A percentile compares a stretch with the other conserved stretches of the same genome.
phyloP scores from a whole-genome alignment of 2,113 vertebrate genomes.

The Ornithorhynchus anatinus region DNA sequence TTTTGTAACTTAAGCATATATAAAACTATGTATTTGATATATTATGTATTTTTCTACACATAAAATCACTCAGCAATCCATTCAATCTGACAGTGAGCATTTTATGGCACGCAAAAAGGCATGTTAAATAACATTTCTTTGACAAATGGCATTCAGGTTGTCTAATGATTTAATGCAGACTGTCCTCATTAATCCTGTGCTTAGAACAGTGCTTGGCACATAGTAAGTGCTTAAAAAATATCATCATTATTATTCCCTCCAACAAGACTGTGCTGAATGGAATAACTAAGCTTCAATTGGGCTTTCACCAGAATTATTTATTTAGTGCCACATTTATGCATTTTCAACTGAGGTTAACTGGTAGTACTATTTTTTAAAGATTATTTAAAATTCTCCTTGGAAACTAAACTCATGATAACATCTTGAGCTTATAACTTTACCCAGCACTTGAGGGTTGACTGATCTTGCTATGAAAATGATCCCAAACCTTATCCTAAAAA shows the following conservation, averaged over 20 bases:
- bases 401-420: neutral
- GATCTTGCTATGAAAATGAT: conserved; percentile 18
- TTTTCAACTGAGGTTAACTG: too few relatives aligned
- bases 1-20: too few relatives aligned
- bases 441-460: neutral
- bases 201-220: too few relatives aligned
- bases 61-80: neutral
- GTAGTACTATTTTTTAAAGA: too few relatives aligned
- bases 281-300: neutral
- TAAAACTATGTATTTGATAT: too few relatives aligned
- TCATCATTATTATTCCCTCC: too few relatives aligned
- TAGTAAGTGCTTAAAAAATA: too few relatives aligned
- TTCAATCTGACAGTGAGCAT: conserved; percentile 14
- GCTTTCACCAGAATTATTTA: conserved; percentile 30
- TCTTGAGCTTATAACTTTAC: neutral
- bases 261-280: neutral
- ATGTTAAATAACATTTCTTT: conserved; percentile 40
- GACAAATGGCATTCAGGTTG: conserved; percentile 37
- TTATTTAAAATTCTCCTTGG: too few relatives aligned
- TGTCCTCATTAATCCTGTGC: conserved; percentile 50
- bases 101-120: conserved; percentile 39
- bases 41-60: too few relatives aligned
- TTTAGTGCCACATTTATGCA: conserved; percentile 32
- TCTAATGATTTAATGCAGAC: conserved; percentile 46
- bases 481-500: conserved; percentile 37